These are phyloP conservation scores for Hyles vespertilio DNA, from an alignment of 1,140 invertebrate species.

Conservation along the genomic window DNA sequence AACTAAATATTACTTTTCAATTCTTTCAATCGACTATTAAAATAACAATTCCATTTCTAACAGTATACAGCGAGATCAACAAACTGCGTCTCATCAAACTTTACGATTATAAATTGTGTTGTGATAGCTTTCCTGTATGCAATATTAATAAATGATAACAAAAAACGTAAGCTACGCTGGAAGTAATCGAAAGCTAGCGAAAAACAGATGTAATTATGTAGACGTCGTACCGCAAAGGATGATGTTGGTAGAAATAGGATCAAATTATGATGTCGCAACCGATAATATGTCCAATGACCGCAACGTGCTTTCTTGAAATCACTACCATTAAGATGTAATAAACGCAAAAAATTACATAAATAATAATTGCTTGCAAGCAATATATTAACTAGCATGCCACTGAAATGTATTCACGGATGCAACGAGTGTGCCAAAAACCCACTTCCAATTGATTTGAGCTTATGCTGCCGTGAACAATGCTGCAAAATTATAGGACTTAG, in stretches of 20 bases:
- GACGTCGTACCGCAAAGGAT: constrained; percentile 43
- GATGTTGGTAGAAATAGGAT: constrained; percentile 51
- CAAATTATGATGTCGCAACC: constrained; percentile 50
- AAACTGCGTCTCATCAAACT: too few relatives aligned
- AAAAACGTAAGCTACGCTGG: constrained; percentile 24
- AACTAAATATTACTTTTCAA: too few relatives aligned
- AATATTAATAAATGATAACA: constrained; percentile 27
- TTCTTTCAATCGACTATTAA: too few relatives aligned
- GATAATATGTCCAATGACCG: constrained; percentile 41
- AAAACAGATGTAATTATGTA: constrained; percentile 38
- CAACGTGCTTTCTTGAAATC: constrained; percentile 17
- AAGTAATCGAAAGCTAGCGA: constrained; percentile 37
- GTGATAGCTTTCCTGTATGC: background rate
- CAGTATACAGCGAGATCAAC: too few relatives aligned
- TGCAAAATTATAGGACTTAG: constrained; percentile 65
- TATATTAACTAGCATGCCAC: background rate
- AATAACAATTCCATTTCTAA: too few relatives aligned
- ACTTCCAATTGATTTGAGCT: constrained; percentile 50
- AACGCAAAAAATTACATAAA: too few relatives aligned
- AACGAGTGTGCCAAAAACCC: constrained; percentile 60
- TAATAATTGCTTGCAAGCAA: background rate
- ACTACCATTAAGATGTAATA: background rate
- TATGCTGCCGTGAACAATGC: constrained; percentile 50
- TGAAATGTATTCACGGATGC: constrained; percentile 31
- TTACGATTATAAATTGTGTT: background rate